Conservation (phyloP, 1,140 invertebrate species). For the Drosophila bifasciata region DNA sequence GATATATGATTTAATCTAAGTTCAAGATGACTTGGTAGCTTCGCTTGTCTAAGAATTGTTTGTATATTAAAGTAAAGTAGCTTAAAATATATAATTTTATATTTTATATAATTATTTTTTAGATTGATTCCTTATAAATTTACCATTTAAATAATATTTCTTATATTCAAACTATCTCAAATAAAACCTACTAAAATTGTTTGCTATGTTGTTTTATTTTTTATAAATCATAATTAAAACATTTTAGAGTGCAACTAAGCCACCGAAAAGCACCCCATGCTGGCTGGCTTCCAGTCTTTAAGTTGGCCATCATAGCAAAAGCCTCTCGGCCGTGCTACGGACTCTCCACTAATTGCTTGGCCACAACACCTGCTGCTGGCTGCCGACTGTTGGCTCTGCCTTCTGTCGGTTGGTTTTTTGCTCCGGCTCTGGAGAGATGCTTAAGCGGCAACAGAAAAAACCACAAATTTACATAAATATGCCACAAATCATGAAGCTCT, state of each 20-base stretch:
- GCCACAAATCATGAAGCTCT: constrained; percentile 74
- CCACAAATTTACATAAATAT: constrained; percentile 82
- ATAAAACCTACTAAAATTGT: too few species aligned
- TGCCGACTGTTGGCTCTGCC: not conserved
- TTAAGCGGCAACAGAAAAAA: constrained; percentile 56
- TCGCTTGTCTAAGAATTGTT: too few species aligned
- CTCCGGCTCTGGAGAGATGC: constrained; percentile 40
- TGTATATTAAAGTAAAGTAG: too few species aligned
- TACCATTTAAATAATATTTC: too few species aligned
- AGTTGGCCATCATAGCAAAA: constrained; percentile 42
- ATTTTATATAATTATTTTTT: too few species aligned
- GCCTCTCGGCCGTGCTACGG: constrained; percentile 18
- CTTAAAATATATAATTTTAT: too few species aligned
- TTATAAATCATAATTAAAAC: constrained; percentile 6
- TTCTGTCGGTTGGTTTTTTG: constrained; percentile 9
- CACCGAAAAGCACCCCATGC: too few species aligned
- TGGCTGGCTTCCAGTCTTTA: constrained; percentile 3
- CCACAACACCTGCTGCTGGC: constrained; percentile 65
- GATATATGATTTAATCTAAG: not conserved
- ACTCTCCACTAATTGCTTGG: constrained; percentile 70
- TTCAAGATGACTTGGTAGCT: too few species aligned
- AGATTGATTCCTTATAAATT: too few species aligned
- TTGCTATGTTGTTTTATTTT: too few species aligned
- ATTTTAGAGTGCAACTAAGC: not conserved
- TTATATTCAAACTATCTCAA: too few species aligned